Evolutionary conservation across 2,888 invertebrate genomes (phyloP).

Genomic region (Hyppa rectilinea): DNA sequence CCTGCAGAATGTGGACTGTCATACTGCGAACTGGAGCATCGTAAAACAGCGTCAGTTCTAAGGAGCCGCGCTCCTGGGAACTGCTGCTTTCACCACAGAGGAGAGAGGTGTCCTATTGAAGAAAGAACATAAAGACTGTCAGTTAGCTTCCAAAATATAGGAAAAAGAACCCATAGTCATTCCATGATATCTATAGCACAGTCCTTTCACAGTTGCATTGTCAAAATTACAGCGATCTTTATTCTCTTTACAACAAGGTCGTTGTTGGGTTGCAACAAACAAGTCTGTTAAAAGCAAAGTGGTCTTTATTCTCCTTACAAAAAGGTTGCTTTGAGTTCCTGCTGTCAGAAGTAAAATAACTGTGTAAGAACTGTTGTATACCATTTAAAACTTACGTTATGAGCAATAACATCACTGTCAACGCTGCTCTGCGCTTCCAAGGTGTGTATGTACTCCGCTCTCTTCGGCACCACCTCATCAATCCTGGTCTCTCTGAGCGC

Average conservation of each 20-base stretch:
- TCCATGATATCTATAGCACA: too few species aligned
- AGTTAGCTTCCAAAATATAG: not conserved
- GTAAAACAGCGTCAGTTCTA: constrained; percentile 97
- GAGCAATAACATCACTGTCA: constrained; percentile 92
- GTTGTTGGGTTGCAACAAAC: not conserved
- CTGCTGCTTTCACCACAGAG: constrained; percentile 88
- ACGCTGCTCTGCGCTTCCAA: constrained; percentile 89
- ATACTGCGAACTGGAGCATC: constrained; percentile 97
- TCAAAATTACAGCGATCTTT: not conserved
- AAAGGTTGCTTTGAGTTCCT: not conserved
- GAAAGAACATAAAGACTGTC: not conserved
- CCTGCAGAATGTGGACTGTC: constrained; percentile 97
- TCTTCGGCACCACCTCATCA: constrained; percentile 89
- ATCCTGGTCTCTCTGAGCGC: constrained; percentile 92
- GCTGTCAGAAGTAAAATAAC: not conserved
- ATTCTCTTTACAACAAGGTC: not conserved
- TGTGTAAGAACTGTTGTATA: not conserved
- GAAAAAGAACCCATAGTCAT: not conserved
- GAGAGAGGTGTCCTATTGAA: constrained; percentile 86
- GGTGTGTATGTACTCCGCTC: constrained; percentile 86
- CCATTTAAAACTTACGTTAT: constrained; percentile 91
- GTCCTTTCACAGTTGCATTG: not conserved
- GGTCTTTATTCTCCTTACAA: not conserved
- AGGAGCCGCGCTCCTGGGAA: constrained; percentile 92
- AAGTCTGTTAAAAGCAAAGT: not conserved